Conservation (phyloP, 2,888 invertebrate genomes). For the Laothoe populi region DNA sequence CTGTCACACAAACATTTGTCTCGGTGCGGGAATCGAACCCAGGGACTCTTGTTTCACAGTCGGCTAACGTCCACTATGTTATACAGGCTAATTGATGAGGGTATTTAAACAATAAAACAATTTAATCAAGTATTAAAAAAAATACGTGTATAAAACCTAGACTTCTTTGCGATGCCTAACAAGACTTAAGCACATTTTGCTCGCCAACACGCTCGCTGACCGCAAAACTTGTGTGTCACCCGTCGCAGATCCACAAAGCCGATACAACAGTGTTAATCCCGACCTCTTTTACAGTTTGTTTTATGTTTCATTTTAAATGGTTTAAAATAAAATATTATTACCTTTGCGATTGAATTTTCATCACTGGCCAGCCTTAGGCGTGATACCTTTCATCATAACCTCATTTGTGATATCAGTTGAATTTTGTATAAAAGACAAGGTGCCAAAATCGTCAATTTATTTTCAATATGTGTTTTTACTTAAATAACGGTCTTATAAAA, state of each 20-base stretch:
- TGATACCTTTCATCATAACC: constrained; percentile 33
- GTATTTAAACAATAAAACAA: too few species aligned
- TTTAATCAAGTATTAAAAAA: too few species aligned
- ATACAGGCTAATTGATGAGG: too few species aligned
- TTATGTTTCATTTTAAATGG: constrained; percentile 67
- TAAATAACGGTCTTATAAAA: too few species aligned
- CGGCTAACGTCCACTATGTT: too few species aligned
- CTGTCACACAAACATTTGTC: too few species aligned
- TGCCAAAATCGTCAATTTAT: too few species aligned
- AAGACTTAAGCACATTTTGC: neutral
- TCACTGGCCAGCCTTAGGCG: constrained; percentile 58
- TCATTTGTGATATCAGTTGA: constrained; percentile 15
- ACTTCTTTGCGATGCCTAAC: neutral
- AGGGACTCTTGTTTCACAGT: too few species aligned
- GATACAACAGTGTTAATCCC: constrained; percentile 63
- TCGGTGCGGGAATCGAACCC: too few species aligned
- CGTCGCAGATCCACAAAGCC: constrained; percentile 57
- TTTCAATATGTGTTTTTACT: too few species aligned
- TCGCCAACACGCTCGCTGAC: constrained; percentile 24
- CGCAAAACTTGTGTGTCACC: constrained; percentile 47
- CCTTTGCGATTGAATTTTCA: constrained; percentile 73
- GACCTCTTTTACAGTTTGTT: constrained; percentile 67
- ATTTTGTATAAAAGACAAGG: too few species aligned
- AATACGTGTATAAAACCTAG: too few species aligned
- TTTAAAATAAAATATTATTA: constrained; percentile 64